These are phyloP conservation scores for Xiphophorus maculatus DNA, from an alignment of 2,113 vertebrate genomes.

Conservation along the genomic window DNA sequence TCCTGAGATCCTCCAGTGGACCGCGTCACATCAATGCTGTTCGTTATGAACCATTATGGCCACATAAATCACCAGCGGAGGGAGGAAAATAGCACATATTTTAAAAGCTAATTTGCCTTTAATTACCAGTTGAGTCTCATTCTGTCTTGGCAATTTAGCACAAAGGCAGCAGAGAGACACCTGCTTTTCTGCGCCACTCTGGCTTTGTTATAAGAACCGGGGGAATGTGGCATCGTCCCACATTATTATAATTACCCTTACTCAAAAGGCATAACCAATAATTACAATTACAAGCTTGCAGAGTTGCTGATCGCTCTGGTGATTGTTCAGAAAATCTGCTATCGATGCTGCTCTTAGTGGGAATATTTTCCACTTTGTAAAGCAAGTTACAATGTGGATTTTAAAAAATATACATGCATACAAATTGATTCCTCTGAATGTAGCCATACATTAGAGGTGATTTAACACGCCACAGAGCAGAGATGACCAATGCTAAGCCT, in stretches of 20 bases:
- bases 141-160: constrained; percentile 43
- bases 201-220: constrained; percentile 51
- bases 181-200: constrained; percentile 39
- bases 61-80: constrained; percentile 25
- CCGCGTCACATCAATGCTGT: neutral
- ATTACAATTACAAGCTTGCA: constrained; percentile 57
- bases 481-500: constrained; percentile 23
- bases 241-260: constrained; percentile 53
- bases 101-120: constrained; percentile 52
- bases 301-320: constrained; percentile 22
- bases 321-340: constrained; percentile 38
- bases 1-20: constrained; percentile 1
- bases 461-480: constrained; percentile 16
- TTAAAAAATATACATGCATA: constrained; percentile 9
- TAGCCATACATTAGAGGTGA: constrained; percentile 4
- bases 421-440: neutral
- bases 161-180: constrained; percentile 45
- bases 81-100: constrained; percentile 13
- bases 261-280: constrained; percentile 43
- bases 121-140: constrained; percentile 52
- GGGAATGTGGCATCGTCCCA: constrained; percentile 37
- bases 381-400: neutral
- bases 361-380: neutral
- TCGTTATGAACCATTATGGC: constrained; percentile 27
- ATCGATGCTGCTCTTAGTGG: constrained; percentile 6